These are phyloP conservation scores for Argopecten irradians DNA, from an alignment of 1,140 invertebrate genomes.

Conservation along the genomic window DNA sequence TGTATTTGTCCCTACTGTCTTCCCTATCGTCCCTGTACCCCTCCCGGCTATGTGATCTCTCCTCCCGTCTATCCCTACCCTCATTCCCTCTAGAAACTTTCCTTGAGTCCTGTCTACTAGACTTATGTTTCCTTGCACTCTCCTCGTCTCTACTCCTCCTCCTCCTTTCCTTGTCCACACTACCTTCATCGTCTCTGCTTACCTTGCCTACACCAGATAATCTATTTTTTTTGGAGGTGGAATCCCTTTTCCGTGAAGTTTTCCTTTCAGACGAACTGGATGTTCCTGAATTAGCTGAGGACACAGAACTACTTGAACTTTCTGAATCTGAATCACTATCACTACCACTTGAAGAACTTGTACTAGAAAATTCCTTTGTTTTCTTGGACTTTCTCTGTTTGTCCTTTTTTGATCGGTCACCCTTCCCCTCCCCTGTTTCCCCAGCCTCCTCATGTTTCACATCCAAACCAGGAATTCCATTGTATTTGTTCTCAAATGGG, in stretches of 20 bases:
- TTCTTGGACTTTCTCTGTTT: slow-evolving; percentile 27
- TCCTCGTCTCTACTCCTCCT: slow-evolving; percentile 23
- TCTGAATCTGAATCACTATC: slow-evolving; percentile 52
- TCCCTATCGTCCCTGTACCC: slow-evolving; percentile 37
- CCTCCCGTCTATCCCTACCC: slow-evolving; percentile 28
- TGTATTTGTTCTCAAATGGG: slow-evolving; percentile 61
- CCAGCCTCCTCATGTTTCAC: slow-evolving; percentile 47
- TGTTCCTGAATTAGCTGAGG: background rate
- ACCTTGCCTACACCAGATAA: slow-evolving; percentile 12
- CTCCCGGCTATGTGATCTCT: slow-evolving; percentile 37
- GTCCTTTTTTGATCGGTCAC: slow-evolving; percentile 36
- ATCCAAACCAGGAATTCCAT: slow-evolving; percentile 64
- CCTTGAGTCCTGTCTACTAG: slow-evolving; percentile 27
- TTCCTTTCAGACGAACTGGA: slow-evolving; percentile 47
- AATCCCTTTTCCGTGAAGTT: slow-evolving; percentile 35
- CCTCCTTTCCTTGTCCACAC: slow-evolving; percentile 38
- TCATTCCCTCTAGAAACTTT: slow-evolving; percentile 18
- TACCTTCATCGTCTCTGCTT: slow-evolving; percentile 4
- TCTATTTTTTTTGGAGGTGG: slow-evolving; percentile 24
- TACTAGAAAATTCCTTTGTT: slow-evolving; percentile 36
- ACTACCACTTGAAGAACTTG: slow-evolving; percentile 43
- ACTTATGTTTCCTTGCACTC: slow-evolving; percentile 17
- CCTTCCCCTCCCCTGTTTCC: slow-evolving; percentile 31
- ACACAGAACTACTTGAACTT: slow-evolving; percentile 37
- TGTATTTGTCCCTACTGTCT: slow-evolving; percentile 37